These are phyloP conservation scores for Ceryle rudis DNA, from an alignment of 2,797 vertebrate species.

Conservation along the genomic window DNA sequence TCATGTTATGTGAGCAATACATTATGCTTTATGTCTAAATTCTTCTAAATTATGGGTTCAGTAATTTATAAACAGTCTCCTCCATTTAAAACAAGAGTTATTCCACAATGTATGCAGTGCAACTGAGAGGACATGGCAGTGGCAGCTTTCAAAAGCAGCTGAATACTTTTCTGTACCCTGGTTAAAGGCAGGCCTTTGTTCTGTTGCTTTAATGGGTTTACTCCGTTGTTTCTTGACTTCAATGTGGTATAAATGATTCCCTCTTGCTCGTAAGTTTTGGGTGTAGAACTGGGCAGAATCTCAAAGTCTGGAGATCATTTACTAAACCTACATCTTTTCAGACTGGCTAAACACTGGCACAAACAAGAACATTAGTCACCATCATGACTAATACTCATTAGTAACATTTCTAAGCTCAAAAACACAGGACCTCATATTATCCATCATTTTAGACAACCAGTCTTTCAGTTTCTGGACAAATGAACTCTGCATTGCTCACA, in stretches of 20 bases:
- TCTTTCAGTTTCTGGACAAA: not conserved
- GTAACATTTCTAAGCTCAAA: constrained; percentile 12
- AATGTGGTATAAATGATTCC: not conserved
- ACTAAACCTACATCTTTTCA: constrained; percentile 36
- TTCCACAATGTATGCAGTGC: not conserved
- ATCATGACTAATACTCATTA: not conserved
- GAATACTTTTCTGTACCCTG: not conserved
- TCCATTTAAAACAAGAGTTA: not conserved
- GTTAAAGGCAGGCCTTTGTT: not conserved
- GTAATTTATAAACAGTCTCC: not conserved
- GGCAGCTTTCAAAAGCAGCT: not conserved
- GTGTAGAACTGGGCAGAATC: constrained; percentile 15
- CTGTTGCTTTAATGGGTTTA: not conserved
- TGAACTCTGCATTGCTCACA: not conserved
- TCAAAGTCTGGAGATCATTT: constrained; percentile 51
- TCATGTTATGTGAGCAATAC: not conserved
- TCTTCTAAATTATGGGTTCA: not conserved
- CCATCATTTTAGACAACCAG: not conserved
- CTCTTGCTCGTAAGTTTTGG: not conserved
- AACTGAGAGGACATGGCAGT: not conserved
- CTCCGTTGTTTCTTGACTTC: not conserved
- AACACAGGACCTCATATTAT: not conserved
- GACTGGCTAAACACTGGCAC: constrained; percentile 3
- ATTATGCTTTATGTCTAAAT: not conserved
- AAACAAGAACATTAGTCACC: constrained; percentile 31